Evolutionary conservation across 1,140 invertebrate genomes (phyloP).

Genomic region (Sycophila sp.): DNA sequence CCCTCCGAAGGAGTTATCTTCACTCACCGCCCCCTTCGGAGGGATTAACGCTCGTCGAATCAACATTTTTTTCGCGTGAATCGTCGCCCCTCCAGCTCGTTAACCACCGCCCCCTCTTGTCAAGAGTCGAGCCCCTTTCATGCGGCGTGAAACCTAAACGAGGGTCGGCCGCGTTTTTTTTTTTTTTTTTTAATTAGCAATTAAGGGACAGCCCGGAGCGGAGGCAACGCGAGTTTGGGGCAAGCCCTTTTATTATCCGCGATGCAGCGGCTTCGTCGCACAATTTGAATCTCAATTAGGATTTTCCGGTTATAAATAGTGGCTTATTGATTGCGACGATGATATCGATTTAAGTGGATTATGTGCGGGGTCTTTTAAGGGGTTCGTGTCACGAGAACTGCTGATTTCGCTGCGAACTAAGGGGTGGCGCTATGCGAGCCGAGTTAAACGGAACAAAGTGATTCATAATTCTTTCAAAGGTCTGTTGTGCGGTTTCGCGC

Average conservation of each 20-base stretch:
- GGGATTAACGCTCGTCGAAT: constrained; percentile 2
- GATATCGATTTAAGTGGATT: constrained; percentile 34
- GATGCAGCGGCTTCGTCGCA: neutral
- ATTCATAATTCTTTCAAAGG: constrained; percentile 21
- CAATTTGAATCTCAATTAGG: constrained; percentile 21
- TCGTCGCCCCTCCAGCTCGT: neutral
- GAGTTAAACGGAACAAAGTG: constrained; percentile 25
- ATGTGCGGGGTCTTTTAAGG: constrained; percentile 7
- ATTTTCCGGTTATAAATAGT: constrained; percentile 28
- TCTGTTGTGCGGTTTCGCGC: neutral
- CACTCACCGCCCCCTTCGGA: neutral
- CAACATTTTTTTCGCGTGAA: neutral
- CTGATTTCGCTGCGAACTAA: neutral
- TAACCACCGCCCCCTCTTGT: neutral
- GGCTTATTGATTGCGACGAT: constrained; percentile 11
- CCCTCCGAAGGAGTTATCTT: neutral
- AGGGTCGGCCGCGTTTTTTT: neutral
- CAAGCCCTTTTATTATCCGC: neutral
- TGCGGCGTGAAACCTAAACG: neutral
- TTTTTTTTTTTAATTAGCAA: neutral
- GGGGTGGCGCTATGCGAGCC: neutral
- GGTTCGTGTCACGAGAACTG: constrained; percentile 9
- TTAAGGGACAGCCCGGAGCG: neutral
- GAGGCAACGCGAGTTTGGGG: neutral
- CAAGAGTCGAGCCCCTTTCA: neutral